Base-by-base conservation (phyloP, 2,797 vertebrate genomes). In the Sylvilagus floridanus region DNA sequence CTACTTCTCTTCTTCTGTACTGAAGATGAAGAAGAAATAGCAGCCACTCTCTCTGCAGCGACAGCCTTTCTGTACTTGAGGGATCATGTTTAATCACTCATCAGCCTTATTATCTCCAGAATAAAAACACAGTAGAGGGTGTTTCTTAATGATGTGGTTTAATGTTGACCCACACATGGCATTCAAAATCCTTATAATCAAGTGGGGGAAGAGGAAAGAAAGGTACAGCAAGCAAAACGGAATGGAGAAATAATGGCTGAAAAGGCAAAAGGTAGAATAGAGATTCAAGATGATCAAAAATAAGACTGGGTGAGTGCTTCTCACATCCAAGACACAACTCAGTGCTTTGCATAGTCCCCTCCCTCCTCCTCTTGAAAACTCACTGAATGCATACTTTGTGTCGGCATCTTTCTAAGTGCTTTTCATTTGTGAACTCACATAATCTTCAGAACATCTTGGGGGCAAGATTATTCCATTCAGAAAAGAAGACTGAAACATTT, bases 401-500 rank as follows among this genome's bases (percentile, higher is more conserved):
- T 82, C 32, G 57, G 35, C 6, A 72, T 57, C 57, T 66, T 68
- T 90, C 52, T 54, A 71, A 10, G 12, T 9, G 11, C 0, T 62
- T 75, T 69, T 72, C 52, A 78, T 82, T 78, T 37, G 22, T n/a
- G 26, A 76, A 93, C 78, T 96, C 77, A 71, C 7, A 14, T 28
- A 72, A 65, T 85, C 84, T 82, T 92, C 72, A 81, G 26, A 92
- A 90, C 12, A 79, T 35, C 26, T 10, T 50, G 83, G 87, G 72
- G 21, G 26, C 10, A 47, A 7, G 42, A 84, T 71, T 82, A 88
- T 68, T 71, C 8, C 30, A 4, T 85, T 88, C 47, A 89, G 35
- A 77, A 91, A 97, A 83, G 4, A 14, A 90, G 62, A 88, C n/a
- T 37, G 17, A 78, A 94, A 92, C 19, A 69, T 2, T 92, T 42